Base-by-base conservation (phyloP, 2,888 invertebrate genomes). In the Charanyca ferruginea region DNA sequence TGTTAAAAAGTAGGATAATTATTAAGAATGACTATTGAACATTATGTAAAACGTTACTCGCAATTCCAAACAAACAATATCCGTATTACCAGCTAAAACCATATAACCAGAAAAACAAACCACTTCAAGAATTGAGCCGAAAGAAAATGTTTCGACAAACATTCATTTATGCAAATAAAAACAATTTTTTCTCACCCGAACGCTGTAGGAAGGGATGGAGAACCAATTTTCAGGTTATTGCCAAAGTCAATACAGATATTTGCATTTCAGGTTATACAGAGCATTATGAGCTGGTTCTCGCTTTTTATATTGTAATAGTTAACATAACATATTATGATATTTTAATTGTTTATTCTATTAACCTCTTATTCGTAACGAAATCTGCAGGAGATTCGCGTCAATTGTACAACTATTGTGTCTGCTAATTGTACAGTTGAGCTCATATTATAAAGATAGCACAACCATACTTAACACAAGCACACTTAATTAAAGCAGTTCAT, bases 151-250 rank as follows among this genome's bases (percentile, higher is more conserved):
- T 58, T 68, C 75, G 62, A 67, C 67, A 77, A 83, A 83, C 71
- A 81, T 85, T 80, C 76, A 72, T 78, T 80, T 83, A 85, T 84
- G 82, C 55, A 81, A 85, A 86, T 83, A 67, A 70, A 79, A 73
- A 20, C 79, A 79, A 78, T 84, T 81, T 81, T 81, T 73, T 28
- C 59, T 42, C 68, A 66, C 63, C 65, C 74, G 65, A 69, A 69
- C 74, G 68, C 59, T 51, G 67, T 60, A 42, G 25, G 59, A 69
- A 54, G 53, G 62, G 52, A 82, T 79, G 62, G 32, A 32, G 75
- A 81, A 77, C 63, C 79, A 81, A 85, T 85, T 84, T 79, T 73
- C 73, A 61, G 63, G 73, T 73, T 81, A 83, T 73, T 79, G 79
- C 63, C 47, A 73, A 76, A 73, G 52, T 38, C 72, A 77, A 80